Evolutionary conservation across 1,140 invertebrate genomes (phyloP).

Genomic region (Laupala kohalensis): DNA sequence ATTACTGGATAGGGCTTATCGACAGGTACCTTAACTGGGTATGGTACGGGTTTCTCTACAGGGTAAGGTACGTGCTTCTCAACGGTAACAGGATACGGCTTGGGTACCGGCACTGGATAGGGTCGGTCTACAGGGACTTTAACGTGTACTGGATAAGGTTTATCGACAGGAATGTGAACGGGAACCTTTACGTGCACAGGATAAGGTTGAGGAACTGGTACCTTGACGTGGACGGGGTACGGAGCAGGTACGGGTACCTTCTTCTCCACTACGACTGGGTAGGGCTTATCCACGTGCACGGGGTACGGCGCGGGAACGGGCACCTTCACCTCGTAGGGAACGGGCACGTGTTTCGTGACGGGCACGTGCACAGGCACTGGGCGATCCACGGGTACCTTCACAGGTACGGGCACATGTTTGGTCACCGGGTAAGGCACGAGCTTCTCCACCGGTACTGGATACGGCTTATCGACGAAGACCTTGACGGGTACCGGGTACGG

Average conservation of each 20-base stretch:
- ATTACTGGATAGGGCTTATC: constrained; percentile 7
- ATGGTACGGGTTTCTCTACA: constrained; percentile 13
- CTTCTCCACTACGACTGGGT: constrained; percentile 8
- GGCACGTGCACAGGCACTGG: constrained; percentile 36
- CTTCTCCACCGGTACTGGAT: constrained; percentile 34
- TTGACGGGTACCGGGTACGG: constrained; percentile 33
- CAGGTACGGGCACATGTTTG: constrained; percentile 16
- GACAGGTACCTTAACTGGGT: constrained; percentile 13
- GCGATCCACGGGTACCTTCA: constrained; percentile 43
- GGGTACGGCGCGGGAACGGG: constrained; percentile 12
- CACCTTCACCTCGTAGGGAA: constrained; percentile 14
- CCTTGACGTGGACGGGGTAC: constrained; percentile 23
- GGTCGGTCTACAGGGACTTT: constrained; percentile 16
- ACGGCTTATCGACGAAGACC: constrained; percentile 24
- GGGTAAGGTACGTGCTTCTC: constrained; percentile 15
- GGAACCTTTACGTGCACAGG: constrained; percentile 3
- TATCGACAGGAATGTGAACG: constrained; percentile 11
- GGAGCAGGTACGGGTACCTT: constrained; percentile 17
- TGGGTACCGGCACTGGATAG: constrained; percentile 13
- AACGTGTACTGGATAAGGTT: constrained; percentile 21
- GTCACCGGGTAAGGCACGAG: constrained; percentile 34
- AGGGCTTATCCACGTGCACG: constrained; percentile 11
- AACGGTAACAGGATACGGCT: constrained; percentile 8
- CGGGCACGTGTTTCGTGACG: constrained; percentile 20
- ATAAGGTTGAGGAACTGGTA: background rate